Base-by-base conservation (phyloP, 2,888 invertebrate genomes). In the Dolomedes plantarius region DNA sequence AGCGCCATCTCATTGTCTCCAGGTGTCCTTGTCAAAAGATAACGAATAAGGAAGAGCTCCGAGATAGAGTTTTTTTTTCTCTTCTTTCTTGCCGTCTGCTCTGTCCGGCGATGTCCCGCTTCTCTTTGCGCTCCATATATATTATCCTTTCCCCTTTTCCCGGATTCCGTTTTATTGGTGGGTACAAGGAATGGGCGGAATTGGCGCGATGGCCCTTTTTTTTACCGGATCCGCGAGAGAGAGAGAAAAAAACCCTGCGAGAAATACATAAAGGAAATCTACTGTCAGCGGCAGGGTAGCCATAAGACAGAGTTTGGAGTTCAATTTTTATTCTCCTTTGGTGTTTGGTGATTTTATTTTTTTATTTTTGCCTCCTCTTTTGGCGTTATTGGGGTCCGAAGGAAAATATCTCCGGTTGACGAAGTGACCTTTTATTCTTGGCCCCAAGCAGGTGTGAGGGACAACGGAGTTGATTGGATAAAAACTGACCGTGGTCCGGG, bases 381-480 rank as follows among this genome's bases (percentile, higher is more conserved):
- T 72, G 7, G 29, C 36, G 65, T 62, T 41, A 65, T 75, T 56
- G 56, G 31, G 71, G 71, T 50, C 36, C 50, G 19, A 71, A 82
- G 71, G 46, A 32, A 46, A 62, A 73, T 65, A 76, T 64, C 67
- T 64, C 39, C 74, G 65, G 80, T 82, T 82, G 75, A 82, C 82
- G 82, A 82, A 85, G 77, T 85, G 83, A 85, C 83, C 83, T 85
- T 85, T 85, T 85, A 85, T 85, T 85, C 77, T 85, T 78, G 77
- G 77, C 77, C 77, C 73, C 83, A 39, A 78, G 83, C 83, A 85
- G 83, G 83, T 77, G 83, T 85, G 83, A 85, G 83, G 83, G 83
- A 85, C 83, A 85, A 68, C 72, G 72, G 72, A 77, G 67, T 76
- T 85, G 83, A 85, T 85, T 85, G 83, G 83, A 85, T 85, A 85